Evolutionary conservation across 1,140 invertebrate genomes (phyloP), one percentile per base, ranked within the genome.

Genomic region (Zophobas morio): DNA sequence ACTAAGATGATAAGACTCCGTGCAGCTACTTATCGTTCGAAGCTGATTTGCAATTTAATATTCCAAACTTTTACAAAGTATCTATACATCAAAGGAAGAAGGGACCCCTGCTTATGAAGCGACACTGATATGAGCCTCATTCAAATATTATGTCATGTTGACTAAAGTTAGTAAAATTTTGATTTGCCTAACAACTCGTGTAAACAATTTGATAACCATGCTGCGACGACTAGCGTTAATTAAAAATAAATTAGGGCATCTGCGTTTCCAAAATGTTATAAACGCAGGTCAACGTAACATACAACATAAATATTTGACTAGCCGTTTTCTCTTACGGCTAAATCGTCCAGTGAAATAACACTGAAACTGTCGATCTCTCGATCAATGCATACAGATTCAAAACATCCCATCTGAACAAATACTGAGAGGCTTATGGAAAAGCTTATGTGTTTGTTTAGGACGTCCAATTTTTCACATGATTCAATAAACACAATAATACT

Each of bases 21-120:
- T 32, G 60, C 66, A 66, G 60, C 78, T 80, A 74, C 77, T 80
- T 78, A 76, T 74, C 70, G 74, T 75, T 71, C 57, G 42, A 53
- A 75, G 77, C 74, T 66, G 80, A 79, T 81, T 81, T 81, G 80
- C 80, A 81, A 81, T 81, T 79, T 81, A 81, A 81, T 81, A 81
- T 79, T 60, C 71, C 34, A 75, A 79, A 81, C 72, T 78, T 78
- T 78, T 74, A 70, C 60, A 74, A 78, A 78, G 60, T 53, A 74
- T 33, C 75, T 76, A 66, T 42, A 73, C 57, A 78, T 78, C 77
- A 78, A 78, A 78, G 71, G 63, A 66, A 74, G 35, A 72, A 72
- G 51, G 51, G 47, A 34, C 51, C 37, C 39, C 34, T 72, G 51
- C 37, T 72, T 72, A 51, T 72, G 37, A 70, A 70, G 34, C 42